A percentile compares a stretch with the other conserved stretches of the same genome.
These are phyloP conservation scores for Ispidina picta DNA, from an alignment of 2,797 vertebrate species.

Conservation along the genomic window DNA sequence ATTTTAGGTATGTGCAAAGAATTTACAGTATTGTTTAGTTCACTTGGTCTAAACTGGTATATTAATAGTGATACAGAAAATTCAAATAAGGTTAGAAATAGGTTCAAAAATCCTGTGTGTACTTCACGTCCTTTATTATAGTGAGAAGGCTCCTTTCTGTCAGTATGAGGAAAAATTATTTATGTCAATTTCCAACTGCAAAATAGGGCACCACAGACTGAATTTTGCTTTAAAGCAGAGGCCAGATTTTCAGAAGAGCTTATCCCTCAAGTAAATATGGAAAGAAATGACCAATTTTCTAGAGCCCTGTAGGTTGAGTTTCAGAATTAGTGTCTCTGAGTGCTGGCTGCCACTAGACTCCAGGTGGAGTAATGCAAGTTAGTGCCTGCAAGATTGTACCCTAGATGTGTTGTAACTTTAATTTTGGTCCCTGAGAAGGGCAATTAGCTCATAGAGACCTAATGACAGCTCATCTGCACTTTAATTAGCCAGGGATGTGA, in stretches of 20 bases:
- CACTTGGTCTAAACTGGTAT: neutral
- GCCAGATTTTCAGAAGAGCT: neutral
- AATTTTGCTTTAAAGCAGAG: neutral
- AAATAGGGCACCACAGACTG: neutral
- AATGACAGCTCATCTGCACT: slow-evolving; percentile 9
- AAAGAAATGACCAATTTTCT: neutral
- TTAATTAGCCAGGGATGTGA: neutral
- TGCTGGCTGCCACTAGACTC: neutral
- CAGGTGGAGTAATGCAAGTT: neutral
- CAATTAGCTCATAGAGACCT: neutral
- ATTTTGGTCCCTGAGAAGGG: slow-evolving; percentile 18
- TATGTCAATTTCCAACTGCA: neutral
- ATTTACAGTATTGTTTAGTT: neutral
- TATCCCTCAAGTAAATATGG: neutral
- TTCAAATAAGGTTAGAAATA: neutral
- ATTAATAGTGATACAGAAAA: neutral
- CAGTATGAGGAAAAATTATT: neutral
- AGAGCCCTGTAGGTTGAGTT: accelerated
- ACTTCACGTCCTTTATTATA: neutral
- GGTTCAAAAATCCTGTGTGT: neutral
- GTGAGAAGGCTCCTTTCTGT: neutral
- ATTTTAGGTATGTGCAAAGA: neutral
- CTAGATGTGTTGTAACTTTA: neutral
- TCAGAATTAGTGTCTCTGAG: neutral
- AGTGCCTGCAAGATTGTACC: neutral